Evolutionary conservation across 2,797 vertebrate species (phyloP), one percentile per base, ranked within the genome.

Genomic region (Bovichtus diacanthus): DNA sequence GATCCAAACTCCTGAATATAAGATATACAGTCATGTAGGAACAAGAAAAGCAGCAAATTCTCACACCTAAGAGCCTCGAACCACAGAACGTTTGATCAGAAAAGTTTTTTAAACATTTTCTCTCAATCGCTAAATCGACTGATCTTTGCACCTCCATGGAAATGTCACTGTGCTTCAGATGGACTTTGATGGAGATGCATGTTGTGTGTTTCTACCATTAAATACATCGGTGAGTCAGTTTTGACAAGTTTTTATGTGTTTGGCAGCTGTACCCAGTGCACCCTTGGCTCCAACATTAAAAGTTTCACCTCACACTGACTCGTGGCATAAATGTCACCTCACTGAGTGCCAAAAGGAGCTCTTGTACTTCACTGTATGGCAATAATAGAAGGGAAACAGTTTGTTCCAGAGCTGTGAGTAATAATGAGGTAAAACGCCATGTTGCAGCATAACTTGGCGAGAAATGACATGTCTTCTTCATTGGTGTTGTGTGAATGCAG

Each of bases 361-460:
- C 13, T 38, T 25, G 38, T 64, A 38, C 6, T 27, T 76, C 34
- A 27, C 68, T 36, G 36, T 55, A 63, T 36, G 27, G 44, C 27
- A 62, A 3, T 25, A 70, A 62, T 21, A 39, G 18, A 36, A 53
- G 18, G 55, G 18, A 84, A 70, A 81, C 78, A 29, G 9, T 64
- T 62, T 72, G 83, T 86, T 82, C 77, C 68, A 60, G 43, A 46
- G 10, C 44, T 72, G 38, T 80, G 75, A 85, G 74, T 78, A 79
- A 87, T 66, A 66, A 16, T 56, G 58, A 76, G 21, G 58, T 74
- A 64, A 50, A 82, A 54, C 36, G 41, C 9, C 66, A 50, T n/a
- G 49, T 38, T 63, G n/a, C 41, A 43, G 70, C 60, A 58, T 59
- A 85, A 61, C 44, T 2, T 27, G 6, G 43, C 29, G 44, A 76